Conservation (phyloP, 2,797 vertebrate genomes). For the Mycteria americana region DNA sequence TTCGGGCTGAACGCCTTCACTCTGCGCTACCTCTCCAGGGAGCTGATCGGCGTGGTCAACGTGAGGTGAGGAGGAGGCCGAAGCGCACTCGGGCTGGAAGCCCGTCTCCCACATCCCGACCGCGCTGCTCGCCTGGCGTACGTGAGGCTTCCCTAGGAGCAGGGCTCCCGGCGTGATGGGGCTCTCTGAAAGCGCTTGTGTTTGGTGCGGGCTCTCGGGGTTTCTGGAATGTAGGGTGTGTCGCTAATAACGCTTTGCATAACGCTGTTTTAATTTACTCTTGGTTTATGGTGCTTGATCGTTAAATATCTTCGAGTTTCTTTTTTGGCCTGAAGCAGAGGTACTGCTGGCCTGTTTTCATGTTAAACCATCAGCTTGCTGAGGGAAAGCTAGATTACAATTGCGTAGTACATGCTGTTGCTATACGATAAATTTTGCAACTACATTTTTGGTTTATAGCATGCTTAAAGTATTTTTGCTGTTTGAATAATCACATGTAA, state of each 20-base stretch:
- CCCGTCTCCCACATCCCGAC: rapidly evolving
- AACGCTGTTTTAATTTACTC: rapidly evolving
- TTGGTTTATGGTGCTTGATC: neutral
- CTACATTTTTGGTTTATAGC: neutral
- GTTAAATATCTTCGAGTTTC: neutral
- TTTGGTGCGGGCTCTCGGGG: neutral
- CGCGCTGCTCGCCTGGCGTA: rapidly evolving
- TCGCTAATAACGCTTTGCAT: rapidly evolving
- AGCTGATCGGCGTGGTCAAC: conserved; percentile 91
- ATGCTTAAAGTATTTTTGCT: neutral
- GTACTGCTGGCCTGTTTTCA: rapidly evolving
- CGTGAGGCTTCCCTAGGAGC: neutral
- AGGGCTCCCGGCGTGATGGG: rapidly evolving
- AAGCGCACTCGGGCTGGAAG: neutral
- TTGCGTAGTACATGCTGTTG: rapidly evolving
- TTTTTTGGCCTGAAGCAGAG: neutral
- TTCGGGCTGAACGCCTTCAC: conserved; percentile 94
- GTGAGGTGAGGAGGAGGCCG: conserved; percentile 82
- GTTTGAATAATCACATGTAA: rapidly evolving
- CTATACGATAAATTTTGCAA: rapidly evolving
- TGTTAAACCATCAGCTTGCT: neutral
- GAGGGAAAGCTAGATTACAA: neutral
- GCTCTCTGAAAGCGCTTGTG: rapidly evolving
- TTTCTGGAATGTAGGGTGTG: rapidly evolving
- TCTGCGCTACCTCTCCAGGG: conserved; percentile 92